These are phyloP conservation scores for Drosophila pruinosa DNA, from an alignment of 1,140 invertebrate genomes.

Conservation along the genomic window DNA sequence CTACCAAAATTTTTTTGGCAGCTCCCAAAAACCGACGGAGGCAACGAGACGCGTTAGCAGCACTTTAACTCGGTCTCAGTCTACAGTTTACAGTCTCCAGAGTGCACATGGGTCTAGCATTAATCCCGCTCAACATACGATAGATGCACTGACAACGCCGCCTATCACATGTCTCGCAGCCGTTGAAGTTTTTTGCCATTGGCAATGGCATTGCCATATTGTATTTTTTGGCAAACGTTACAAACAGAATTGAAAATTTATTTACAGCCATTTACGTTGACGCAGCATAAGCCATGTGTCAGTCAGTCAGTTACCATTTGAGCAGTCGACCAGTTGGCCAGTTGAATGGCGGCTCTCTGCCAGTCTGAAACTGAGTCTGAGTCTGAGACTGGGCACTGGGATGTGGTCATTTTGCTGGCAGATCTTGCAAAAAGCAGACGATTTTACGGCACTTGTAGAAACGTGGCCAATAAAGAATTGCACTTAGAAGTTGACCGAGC, in stretches of 20 bases:
- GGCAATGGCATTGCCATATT: constrained; percentile 32
- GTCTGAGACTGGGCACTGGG: background rate
- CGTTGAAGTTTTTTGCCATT: constrained; percentile 13
- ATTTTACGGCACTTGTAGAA: constrained; percentile 34
- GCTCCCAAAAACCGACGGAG: background rate
- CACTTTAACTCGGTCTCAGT: constrained; percentile 24
- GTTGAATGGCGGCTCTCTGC: background rate
- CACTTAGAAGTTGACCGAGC: constrained; percentile 48
- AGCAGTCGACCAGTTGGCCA: background rate
- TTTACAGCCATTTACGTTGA: constrained; percentile 76
- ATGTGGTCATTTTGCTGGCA: constrained; percentile 30
- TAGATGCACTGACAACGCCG: constrained; percentile 33
- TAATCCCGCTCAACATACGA: constrained; percentile 35
- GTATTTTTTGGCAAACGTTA: constrained; percentile 60
- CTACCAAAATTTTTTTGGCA: constrained; percentile 44
- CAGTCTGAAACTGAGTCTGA: background rate
- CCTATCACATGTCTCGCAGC: constrained; percentile 36
- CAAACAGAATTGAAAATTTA: constrained; percentile 80
- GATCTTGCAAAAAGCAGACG: constrained; percentile 15
- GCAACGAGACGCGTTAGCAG: background rate
- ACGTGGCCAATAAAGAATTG: constrained; percentile 71
- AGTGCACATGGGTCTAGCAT: constrained; percentile 4
- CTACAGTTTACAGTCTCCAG: background rate
- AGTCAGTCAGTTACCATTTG: constrained; percentile 47
- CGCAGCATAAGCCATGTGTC: constrained; percentile 75